phyloP scores from a whole-genome alignment of 2,113 vertebrate species.

The Melospiza georgiana region DNA sequence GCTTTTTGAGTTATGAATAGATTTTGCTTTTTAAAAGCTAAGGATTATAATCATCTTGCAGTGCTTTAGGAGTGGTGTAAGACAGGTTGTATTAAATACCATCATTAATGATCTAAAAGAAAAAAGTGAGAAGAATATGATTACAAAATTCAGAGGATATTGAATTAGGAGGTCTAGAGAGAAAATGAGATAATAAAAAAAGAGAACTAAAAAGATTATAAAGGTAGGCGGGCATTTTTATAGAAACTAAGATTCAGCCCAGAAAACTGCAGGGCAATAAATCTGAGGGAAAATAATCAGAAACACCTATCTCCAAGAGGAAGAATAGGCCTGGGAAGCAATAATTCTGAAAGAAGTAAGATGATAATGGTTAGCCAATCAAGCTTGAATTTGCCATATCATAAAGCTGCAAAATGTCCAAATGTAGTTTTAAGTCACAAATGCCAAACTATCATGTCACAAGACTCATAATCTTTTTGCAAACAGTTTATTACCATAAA shows the following conservation, averaged over 20 bases:
- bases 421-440: constrained; percentile 38
- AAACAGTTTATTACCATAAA: not conserved
- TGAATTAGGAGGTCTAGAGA: constrained; percentile 52
- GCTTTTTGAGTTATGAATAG: constrained; percentile 14
- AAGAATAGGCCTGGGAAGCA: constrained; percentile 21
- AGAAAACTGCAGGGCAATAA: constrained; percentile 52
- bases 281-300: constrained; percentile 59
- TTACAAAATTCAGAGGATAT: constrained; percentile 63
- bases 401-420: constrained; percentile 42
- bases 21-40: constrained; percentile 33
- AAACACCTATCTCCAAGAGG: constrained; percentile 38
- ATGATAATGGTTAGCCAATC: constrained; percentile 27
- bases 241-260: constrained; percentile 21
- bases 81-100: constrained; percentile 38
- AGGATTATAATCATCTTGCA: constrained; percentile 15
- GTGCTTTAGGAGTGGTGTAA: constrained; percentile 8
- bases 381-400: constrained; percentile 51
- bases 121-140: constrained; percentile 40
- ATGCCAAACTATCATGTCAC: constrained; percentile 30
- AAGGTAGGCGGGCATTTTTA: constrained; percentile 35
- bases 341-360: constrained; percentile 36
- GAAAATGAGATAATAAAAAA: constrained; percentile 68
- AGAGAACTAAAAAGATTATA: constrained; percentile 53
- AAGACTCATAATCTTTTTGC: not conserved
- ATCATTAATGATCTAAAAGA: constrained; percentile 51